A percentile compares a stretch with the other conserved stretches of the same genome.
phyloP scores from a whole-genome alignment of 35 echinoderm and acorn worm genomes.

The Eucidaris tribuloides region DNA sequence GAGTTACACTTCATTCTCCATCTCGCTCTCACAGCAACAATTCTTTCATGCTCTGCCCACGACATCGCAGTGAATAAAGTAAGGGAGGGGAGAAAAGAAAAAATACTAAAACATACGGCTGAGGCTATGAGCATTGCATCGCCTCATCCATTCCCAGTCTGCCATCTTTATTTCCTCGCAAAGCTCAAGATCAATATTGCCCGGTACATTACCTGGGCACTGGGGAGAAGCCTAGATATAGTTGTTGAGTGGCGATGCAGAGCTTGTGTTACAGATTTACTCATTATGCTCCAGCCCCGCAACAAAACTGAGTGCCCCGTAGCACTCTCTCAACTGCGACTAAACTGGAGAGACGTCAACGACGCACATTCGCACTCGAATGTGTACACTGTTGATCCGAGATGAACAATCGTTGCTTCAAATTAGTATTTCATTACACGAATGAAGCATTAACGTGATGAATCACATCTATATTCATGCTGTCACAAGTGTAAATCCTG shows the following conservation, averaged over 20 bases:
- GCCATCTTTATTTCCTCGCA: no score
- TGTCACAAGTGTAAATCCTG: not conserved
- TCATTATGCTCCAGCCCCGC: conserved; percentile 16
- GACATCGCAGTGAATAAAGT: no score
- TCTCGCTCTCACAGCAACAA: no score
- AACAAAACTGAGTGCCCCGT: not conserved
- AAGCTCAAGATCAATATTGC: conserved; percentile 11
- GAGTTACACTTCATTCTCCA: no score
- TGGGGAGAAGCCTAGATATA: not conserved
- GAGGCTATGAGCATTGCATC: no score
- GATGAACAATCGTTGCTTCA: not conserved
- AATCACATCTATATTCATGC: not conserved
- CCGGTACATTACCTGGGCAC: conserved; percentile 8
- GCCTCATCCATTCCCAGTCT: no score
- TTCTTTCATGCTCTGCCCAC: no score
- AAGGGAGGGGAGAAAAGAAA: no score
- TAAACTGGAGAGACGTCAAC: conserved; percentile 27
- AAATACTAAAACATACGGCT: no score
- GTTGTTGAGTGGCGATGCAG: not conserved
- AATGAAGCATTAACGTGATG: not conserved
- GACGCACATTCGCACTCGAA: conserved; percentile 1
- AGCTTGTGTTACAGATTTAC: conserved; percentile 17
- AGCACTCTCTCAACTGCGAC: conserved; percentile 21
- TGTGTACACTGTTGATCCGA: not conserved
- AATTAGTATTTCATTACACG: no score